Conservation (phyloP, 2,797 vertebrate species). For the Mastacembelus armatus region DNA sequence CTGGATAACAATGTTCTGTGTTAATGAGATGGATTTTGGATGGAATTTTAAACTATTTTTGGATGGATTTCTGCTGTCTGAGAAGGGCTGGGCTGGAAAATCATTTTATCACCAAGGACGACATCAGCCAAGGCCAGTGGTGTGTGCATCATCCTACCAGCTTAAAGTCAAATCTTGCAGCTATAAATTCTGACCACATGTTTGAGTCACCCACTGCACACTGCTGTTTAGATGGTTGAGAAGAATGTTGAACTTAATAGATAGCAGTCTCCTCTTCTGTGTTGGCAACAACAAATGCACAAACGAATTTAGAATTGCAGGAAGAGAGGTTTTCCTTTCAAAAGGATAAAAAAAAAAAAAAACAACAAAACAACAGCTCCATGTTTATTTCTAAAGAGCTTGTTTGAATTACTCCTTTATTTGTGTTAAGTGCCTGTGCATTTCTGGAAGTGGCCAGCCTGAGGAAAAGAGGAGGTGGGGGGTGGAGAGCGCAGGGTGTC, state of each 20-base stretch:
- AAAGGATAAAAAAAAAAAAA: slow-evolving; percentile 58
- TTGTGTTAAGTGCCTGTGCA: slow-evolving; percentile 61
- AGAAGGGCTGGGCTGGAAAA: slow-evolving; percentile 36
- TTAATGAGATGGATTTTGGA: slow-evolving; percentile 60
- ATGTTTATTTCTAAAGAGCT: slow-evolving; percentile 53
- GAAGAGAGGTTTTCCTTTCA: slow-evolving; percentile 50
- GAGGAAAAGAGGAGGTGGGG: slow-evolving; percentile 42
- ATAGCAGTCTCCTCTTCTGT: slow-evolving; percentile 50
- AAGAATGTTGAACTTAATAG: slow-evolving; percentile 61
- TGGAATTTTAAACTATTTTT: neutral
- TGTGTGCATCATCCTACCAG: slow-evolving; percentile 38
- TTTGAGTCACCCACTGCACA: slow-evolving; percentile 51
- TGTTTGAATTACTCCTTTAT: slow-evolving; percentile 70
- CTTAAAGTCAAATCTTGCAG: slow-evolving; percentile 28
- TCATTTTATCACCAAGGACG: slow-evolving; percentile 40
- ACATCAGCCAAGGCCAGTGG: slow-evolving; percentile 30
- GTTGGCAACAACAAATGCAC: slow-evolving; percentile 59
- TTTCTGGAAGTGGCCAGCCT: slow-evolving; percentile 70
- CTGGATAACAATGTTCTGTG: slow-evolving; percentile 41
- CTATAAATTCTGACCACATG: slow-evolving; percentile 50
- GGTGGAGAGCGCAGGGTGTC: slow-evolving; percentile 58
- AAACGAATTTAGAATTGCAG: slow-evolving; percentile 51
- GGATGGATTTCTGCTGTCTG: slow-evolving; percentile 21
- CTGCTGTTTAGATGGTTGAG: slow-evolving; percentile 44
- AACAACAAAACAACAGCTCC: slow-evolving; percentile 45